Base-by-base conservation (phyloP, 2,113 vertebrate species). In the Alectura lathami region DNA sequence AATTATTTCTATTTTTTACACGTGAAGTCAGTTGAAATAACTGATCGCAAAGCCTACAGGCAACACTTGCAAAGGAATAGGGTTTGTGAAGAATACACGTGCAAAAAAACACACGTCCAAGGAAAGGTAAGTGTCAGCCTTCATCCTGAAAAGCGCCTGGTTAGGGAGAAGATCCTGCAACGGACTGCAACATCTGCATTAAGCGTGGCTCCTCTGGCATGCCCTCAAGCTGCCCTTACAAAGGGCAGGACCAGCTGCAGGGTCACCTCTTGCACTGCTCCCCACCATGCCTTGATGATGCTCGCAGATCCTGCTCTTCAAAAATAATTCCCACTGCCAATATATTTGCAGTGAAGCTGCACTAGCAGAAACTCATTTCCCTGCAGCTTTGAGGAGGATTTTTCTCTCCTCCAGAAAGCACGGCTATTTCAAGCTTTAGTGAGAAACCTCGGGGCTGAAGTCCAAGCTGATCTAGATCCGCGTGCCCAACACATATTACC, bases 401-500 rank as follows among this genome's bases (percentile, higher is more conserved):
- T 53, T 34, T 17, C 63, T 18, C 67, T 30, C 8, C 13, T 30
- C 3, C 2, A 18, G 23, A 68, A 88, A 38, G 40, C 40, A 10
- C 2, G 3, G 17, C 30, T 47, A 5, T 16, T 42, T 38, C 7
- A 63, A 76, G 62, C 78, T 77, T 17, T n/a, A 68, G 68, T 0
- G 3, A 26, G 66, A 13, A 1, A 69, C n/a, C 40, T 34, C 1
- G 2, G 36, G 24, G 24, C 27, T 40, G 24, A 32, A 51, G 17
- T 22, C 20, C 3, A 38, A 29, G 38, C 54, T 51, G 51, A 43
- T 15, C 26, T 40, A 60, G 23, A 27, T 8, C 5, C 2, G 29
- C 60, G 24, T 20, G 3, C 36, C 0, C 1, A 60, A 43, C 13
- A 0, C 0, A 5, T 2, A 20, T 4, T 11, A 13, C 17, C 4